Conservation (phyloP, 2,113 vertebrate species). For the Motacilla alba region DNA sequence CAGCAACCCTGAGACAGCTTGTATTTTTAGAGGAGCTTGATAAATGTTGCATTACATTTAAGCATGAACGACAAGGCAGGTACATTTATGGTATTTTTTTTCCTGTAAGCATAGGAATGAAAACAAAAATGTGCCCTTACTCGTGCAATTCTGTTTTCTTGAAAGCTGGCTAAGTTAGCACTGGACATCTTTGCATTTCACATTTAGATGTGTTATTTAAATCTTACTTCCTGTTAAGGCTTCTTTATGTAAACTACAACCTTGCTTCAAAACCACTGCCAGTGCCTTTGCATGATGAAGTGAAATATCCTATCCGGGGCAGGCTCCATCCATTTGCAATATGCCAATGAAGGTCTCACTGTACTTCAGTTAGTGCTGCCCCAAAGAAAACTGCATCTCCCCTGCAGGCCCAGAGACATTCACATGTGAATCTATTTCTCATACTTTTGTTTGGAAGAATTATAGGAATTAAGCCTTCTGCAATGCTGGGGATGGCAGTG, state of each 20-base stretch:
- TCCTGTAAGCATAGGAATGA: not conserved
- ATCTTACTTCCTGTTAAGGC: not conserved
- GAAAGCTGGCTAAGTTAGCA: not conserved
- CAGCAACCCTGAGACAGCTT: slow-evolving; percentile 37
- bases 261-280: not conserved
- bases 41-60: slow-evolving; percentile 54
- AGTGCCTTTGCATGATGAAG: not conserved
- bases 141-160: not conserved
- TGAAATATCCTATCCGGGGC: not conserved
- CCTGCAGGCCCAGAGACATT: not conserved
- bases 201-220: not conserved
- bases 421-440: not conserved
- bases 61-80: not conserved
- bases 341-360: not conserved
- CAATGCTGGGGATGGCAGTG: not conserved
- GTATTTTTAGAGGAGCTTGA: slow-evolving; percentile 57
- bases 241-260: not conserved
- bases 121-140: not conserved
- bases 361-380: not conserved
- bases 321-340: not conserved
- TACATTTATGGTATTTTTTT: not conserved
- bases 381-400: not conserved
- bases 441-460: not conserved
- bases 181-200: slow-evolving; percentile 17
- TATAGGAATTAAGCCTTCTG: not conserved